Evolutionary conservation across 2,888 invertebrate genomes (phyloP).

Genomic region (Lepidocyrtinus sp.): DNA sequence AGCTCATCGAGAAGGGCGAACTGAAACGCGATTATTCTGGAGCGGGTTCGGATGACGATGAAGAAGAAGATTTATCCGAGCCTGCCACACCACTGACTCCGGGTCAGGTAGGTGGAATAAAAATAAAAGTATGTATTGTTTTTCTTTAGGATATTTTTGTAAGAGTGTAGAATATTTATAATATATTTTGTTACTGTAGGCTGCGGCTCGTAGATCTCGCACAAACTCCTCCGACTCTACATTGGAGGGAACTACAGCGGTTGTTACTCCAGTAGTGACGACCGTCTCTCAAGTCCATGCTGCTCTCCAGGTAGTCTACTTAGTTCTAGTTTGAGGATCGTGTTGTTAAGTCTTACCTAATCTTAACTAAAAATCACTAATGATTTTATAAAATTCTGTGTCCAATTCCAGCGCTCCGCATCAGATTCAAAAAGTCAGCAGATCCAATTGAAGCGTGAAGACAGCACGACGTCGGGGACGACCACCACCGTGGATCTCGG

Average conservation of each 20-base stretch:
- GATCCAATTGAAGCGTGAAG: conserved; percentile 66
- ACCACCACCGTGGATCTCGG: conserved; percentile 67
- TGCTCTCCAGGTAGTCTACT: conserved; percentile 62
- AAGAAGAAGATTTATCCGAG: conserved; percentile 76
- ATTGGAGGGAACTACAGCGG: conserved; percentile 44
- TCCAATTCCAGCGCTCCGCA: conserved; percentile 63
- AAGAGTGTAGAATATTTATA: neutral
- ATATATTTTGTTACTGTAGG: conserved; percentile 41
- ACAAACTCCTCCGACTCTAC: conserved; percentile 63
- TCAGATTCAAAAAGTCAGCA: conserved; percentile 64
- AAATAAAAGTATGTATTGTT: too few species aligned
- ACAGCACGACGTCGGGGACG: too few species aligned
- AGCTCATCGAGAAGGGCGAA: conserved; percentile 88
- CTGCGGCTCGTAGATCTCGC: conserved; percentile 66
- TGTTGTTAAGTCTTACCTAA: neutral
- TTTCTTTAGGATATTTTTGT: too few species aligned
- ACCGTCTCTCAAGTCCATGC: conserved; percentile 69
- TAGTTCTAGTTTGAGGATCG: neutral
- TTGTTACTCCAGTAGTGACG: conserved; percentile 55
- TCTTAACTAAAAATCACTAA: neutral
- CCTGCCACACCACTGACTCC: conserved; percentile 64
- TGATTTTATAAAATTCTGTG: conserved; percentile 12
- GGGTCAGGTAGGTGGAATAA: conserved; percentile 67
- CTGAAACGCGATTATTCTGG: conserved; percentile 80
- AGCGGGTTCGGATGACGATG: conserved; percentile 74